phyloP scores from a whole-genome alignment of 2,888 invertebrate species.

The Stenodema calcarata region DNA sequence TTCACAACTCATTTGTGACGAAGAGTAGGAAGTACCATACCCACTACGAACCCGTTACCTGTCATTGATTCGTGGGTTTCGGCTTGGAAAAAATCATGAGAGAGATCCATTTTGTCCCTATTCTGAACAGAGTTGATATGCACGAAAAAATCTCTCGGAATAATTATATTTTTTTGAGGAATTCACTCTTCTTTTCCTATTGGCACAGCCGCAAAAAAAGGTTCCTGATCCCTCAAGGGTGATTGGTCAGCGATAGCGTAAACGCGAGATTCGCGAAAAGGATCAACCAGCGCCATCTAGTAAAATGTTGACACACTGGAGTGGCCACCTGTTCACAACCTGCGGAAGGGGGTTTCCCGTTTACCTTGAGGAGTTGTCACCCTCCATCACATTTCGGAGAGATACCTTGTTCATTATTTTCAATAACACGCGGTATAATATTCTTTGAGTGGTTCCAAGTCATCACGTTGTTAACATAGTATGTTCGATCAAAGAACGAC shows the following conservation, averaged over 20 bases:
- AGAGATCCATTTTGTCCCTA: not conserved
- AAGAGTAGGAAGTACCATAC: too few species aligned
- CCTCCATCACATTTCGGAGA: not conserved
- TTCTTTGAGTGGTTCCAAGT: too few species aligned
- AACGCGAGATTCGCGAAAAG: not conserved
- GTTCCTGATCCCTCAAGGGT: not conserved
- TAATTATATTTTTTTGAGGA: not conserved
- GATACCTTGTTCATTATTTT: too few species aligned
- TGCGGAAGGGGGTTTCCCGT: not conserved
- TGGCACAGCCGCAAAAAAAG: not conserved
- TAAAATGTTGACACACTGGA: not conserved
- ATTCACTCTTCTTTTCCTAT: not conserved
- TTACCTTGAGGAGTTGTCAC: not conserved
- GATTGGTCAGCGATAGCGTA: not conserved
- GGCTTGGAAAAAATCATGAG: too few species aligned
- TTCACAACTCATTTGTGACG: too few species aligned
- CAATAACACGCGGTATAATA: too few species aligned
- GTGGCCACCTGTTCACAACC: not conserved
- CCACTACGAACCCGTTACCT: too few species aligned
- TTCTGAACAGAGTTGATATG: not conserved
- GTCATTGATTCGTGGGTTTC: not conserved
- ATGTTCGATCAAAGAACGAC: too few species aligned
- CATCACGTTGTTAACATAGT: too few species aligned
- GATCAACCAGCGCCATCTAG: not conserved
- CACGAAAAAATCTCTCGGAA: not conserved